Conservation (phyloP, 2,888 invertebrate species). For the Pachydiplax longipennis region DNA sequence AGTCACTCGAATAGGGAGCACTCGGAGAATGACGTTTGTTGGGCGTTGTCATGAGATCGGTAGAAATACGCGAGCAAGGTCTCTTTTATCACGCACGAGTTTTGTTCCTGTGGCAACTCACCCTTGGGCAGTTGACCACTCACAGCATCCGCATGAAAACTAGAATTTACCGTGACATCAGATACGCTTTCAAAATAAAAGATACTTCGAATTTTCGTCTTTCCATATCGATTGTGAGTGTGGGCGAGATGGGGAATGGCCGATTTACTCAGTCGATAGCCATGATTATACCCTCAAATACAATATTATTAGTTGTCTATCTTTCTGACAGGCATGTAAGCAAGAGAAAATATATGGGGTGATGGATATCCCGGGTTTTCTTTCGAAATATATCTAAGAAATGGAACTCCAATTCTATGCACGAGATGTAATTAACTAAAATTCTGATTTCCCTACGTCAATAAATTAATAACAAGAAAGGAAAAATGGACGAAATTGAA, state of each 20-base stretch:
- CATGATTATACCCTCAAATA: too few species aligned
- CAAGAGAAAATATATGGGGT: too few species aligned
- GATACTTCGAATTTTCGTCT: not conserved
- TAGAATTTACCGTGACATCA: not conserved
- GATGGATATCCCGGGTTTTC: too few species aligned
- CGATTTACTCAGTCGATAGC: too few species aligned
- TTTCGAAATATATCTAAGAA: too few species aligned
- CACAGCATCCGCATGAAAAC: not conserved
- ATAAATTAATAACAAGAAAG: too few species aligned
- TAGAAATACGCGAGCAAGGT: not conserved
- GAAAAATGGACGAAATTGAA: too few species aligned
- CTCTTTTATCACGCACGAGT: not conserved
- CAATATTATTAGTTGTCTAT: too few species aligned
- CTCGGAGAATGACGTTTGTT: not conserved
- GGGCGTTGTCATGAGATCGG: not conserved
- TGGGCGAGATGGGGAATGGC: not conserved
- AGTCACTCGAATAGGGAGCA: not conserved
- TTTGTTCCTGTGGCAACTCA: not conserved
- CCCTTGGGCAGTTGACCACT: not conserved
- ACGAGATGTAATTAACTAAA: too few species aligned
- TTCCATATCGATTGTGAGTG: not conserved
- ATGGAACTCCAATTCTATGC: too few species aligned
- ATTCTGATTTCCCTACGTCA: too few species aligned
- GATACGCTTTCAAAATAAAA: not conserved
- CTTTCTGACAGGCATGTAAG: too few species aligned